Evolutionary conservation across 2,888 invertebrate genomes (phyloP), one percentile per base, ranked within the genome.

Genomic region (Hydropsyche betteni): DNA sequence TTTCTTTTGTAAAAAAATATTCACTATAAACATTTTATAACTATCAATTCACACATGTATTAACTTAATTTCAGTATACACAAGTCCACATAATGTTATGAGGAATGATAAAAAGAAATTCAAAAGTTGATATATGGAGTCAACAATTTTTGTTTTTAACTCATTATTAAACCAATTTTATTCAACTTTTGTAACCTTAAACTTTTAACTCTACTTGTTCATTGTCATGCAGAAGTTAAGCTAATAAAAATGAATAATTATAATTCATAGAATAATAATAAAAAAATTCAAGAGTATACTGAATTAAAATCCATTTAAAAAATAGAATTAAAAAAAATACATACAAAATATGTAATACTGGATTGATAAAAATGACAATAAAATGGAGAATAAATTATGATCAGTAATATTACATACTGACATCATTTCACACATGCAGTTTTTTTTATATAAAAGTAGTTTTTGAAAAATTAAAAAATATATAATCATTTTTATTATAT

Each of bases 1-100:
- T 76, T 75, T 75, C 76, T 75, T 79, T 76, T 75, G 77, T 77
- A 79, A 79, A 79, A 77, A 79, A 76, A 79, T 77, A 75, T 76
- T 78, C 68, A 74, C 38, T 72, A 72, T 61, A 52, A 70, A 70
- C 16, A 36, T 64, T 58, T 77, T 77, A 79, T 76, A 76, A 79
- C 77, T 77, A 77, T 79, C 75, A 79, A 79, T 79, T 77, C 79
- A 77, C 77, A 79, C 79, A 79, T 75, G 77, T 75, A 77, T 77
- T 75, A 55, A 74, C 69, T 74, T 74, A 72, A 74, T 75, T 74
- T 76, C 75, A 77, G 77, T 77, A 77, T 77, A 77, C 79, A 77
- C 76, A 77, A 77, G 75, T 77, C 75, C 77, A 77, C 75, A 76
- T 77, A 73, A 53, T 72, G 44, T 75, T 76, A 79, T 75, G 74